Evolutionary conservation across 2,888 invertebrate species (phyloP).

Genomic region (Phaonia tiefii): DNA sequence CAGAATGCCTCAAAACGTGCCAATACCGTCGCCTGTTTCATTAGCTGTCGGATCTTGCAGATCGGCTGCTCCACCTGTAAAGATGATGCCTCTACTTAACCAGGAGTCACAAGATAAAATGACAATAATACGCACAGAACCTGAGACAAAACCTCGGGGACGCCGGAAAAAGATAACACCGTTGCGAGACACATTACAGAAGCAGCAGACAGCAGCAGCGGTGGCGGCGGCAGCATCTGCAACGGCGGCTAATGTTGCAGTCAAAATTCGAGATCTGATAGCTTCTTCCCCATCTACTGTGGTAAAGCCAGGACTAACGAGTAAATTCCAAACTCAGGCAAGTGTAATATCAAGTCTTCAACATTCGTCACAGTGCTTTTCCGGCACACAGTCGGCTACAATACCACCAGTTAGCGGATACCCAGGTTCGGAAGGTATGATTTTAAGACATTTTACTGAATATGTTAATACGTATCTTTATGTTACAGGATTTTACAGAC

Average conservation of each 20-base stretch:
- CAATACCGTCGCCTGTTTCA: constrained; percentile 47
- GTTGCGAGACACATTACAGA: constrained; percentile 80
- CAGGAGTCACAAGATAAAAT: constrained; percentile 47
- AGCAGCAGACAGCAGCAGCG: constrained; percentile 82
- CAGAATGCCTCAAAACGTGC: constrained; percentile 50
- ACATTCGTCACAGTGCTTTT: constrained; percentile 74
- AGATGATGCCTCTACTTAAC: constrained; percentile 8
- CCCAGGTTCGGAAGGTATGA: constrained; percentile 70
- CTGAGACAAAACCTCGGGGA: constrained; percentile 77
- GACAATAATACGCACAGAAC: constrained; percentile 33
- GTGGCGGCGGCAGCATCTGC: constrained; percentile 80
- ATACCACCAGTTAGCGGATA: constrained; percentile 71
- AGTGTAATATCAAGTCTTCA: constrained; percentile 85
- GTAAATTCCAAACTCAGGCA: constrained; percentile 74
- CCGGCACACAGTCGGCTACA: constrained; percentile 54
- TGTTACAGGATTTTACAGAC: constrained; percentile 74
- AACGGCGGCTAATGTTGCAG: constrained; percentile 39
- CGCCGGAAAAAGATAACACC: constrained; percentile 80
- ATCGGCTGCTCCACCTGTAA: constrained; percentile 60
- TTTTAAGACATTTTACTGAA: background rate
- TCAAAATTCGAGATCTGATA: constrained; percentile 30
- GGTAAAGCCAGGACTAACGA: constrained; percentile 44
- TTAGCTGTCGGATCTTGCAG: constrained; percentile 30
- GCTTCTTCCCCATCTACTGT: constrained; percentile 31
- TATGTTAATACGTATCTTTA: constrained; percentile 23